Percentiles rank a stretch among this genome's conserved stretches.
phyloP scores from a whole-genome alignment of 2,797 vertebrate species.

The Myripristis murdjan region DNA sequence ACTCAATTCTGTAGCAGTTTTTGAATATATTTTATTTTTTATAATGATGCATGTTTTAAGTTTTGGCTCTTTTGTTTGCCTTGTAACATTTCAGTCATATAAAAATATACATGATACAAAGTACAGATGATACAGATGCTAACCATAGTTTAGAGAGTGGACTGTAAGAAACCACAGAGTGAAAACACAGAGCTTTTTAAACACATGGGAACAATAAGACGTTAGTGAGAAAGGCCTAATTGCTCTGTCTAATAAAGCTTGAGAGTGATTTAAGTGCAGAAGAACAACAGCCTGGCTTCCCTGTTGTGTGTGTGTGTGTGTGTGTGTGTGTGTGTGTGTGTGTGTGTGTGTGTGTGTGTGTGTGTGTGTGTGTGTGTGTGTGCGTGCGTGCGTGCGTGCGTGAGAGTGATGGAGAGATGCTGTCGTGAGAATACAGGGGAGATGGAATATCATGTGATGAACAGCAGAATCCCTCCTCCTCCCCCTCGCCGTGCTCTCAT shows the following conservation, averaged over 20 bases:
- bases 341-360: slow-evolving; percentile 25
- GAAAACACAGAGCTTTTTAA: slow-evolving; percentile 15
- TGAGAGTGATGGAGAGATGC: slow-evolving; percentile 31
- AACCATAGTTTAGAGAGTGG: slow-evolving; percentile 10
- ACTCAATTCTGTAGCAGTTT: too few species aligned
- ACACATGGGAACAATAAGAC: not conserved
- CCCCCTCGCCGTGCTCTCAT: slow-evolving; percentile 56
- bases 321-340: too few species aligned
- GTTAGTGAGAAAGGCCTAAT: slow-evolving; percentile 8
- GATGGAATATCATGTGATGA: slow-evolving; percentile 67
- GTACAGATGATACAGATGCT: not conserved
- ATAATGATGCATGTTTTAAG: too few species aligned
- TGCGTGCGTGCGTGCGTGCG: too few species aligned
- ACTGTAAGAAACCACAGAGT: slow-evolving; percentile 2
- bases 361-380: too few species aligned
- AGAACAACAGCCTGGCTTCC: slow-evolving; percentile 24
- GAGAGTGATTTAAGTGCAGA: not conserved
- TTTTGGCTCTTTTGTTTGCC: not conserved
- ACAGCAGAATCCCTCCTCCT: slow-evolving; percentile 44
- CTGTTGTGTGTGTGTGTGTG: slow-evolving; percentile 22
- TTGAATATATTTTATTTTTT: too few species aligned
- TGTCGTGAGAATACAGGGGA: slow-evolving; percentile 44
- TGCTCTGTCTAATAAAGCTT: slow-evolving; percentile 9
- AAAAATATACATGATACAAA: not conserved
- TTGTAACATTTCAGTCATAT: slow-evolving; percentile 4